Evolutionary conservation across 2,797 vertebrate species (phyloP), one percentile per base, ranked within the genome.

Genomic region (Parauchenoglanis punctatus): DNA sequence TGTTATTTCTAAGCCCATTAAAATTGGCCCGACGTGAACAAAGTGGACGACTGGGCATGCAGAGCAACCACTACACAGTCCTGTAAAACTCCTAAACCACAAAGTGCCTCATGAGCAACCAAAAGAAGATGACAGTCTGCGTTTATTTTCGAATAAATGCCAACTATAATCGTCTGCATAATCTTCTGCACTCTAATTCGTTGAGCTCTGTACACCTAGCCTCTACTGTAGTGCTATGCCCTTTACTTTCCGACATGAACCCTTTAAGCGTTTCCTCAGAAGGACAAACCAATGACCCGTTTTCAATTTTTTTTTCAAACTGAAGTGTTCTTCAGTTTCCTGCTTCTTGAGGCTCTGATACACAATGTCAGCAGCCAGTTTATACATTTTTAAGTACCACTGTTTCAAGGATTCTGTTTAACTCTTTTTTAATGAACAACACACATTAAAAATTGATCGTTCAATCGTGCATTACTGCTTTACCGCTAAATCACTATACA

Each of bases 1-100:
- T 46, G 25, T 44, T 87, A 28, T 70, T 40, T 83, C 83, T 20
- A 59, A 75, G 49, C 52, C 58, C 63, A 81, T 87, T 85, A 84
- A 28, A 65, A 81, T 25, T 80, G 84, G 20, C 35, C 31, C 6
- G 61, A 56, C n/a, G 44, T 67, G 46, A 67, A 52, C 61, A 68
- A 83, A 67, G n/a, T 6, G 44, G 25, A 28, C 20, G 11, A 25
- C 31, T 59, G 78, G 46, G 58, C 23, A 81, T 3, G 8, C 59
- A 83, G 44, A 67, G n/a, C 25, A n/a, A 65, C 1, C 8, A 20
- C n/a, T 68, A 20, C 31, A 83, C 40, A 5, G 44, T 28, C 17
- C n/a, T 67, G 4, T 31, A n/a, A 52, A 52, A 46, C 80, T 18
- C 44, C 17, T 7, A 20, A 13, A 28, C 23, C 40, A n/a, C 23